Evolutionary conservation across 2,113 vertebrate genomes (phyloP), one percentile per base, ranked within the genome.

Genomic region (Verasper variegatus): DNA sequence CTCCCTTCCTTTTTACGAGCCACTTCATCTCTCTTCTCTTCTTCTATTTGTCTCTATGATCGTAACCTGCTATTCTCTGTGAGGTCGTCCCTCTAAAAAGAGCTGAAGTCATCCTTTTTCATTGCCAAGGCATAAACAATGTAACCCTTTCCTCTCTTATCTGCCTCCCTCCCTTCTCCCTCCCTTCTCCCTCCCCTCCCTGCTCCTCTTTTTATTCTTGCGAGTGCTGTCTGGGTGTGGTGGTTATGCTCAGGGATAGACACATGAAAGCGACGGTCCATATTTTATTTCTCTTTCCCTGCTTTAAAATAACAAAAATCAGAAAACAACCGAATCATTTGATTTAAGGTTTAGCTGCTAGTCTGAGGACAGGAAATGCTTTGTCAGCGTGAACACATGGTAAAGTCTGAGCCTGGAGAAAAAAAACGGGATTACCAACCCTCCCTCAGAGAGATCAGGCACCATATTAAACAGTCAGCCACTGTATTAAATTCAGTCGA

Each of bases 81-180:
- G 82, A 86, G 81, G 85, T 89, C 52, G 54, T 81, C 80, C 71
- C 71, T 73, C 74, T 75, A 27, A 85, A 82, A 91, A 80, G 59
- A 85, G 87, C 89, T 92, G 89, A 88, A 89, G 71, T 92, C 89
- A 80, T 84, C 76, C 79, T 55, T 87, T 31, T 82, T 78, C 57
- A 66, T 66, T 82, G 91, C 89, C 86, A 89, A 77, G 89, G 89
- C 82, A 87, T 86, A 90, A 90, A 91, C 86, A 92, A 71, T 79
- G 56, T 63, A 59, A 40, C 75, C 74, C 70, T 78, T 81, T 81
- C 86, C 58, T 74, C 42, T 23, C 67, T n/a, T 70, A 5, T 63
- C 72, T 54, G 4, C 59, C 68, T 73, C 68, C 20, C 57, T 74
- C 71, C 26, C 74, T 24, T 57, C 49, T 31, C 31, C 31, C 49